Conservation (phyloP, 2,797 vertebrate species). For the Siniperca scherzeri region DNA sequence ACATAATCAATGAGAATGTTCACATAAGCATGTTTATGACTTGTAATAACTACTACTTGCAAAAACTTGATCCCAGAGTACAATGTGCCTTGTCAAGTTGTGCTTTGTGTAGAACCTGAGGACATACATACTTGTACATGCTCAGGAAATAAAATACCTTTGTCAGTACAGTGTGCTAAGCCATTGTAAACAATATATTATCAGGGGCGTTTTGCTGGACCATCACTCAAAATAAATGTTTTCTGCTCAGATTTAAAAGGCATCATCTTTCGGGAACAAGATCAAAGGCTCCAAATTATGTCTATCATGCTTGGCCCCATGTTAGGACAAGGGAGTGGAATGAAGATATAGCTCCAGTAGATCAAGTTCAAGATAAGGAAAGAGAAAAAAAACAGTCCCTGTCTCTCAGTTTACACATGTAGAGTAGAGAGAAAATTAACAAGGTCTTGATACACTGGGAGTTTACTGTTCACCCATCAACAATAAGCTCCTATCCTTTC, state of each 20-base stretch:
- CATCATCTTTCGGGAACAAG: constrained; percentile 35
- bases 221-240: constrained; percentile 48
- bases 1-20: constrained; percentile 70
- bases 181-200: constrained; percentile 30
- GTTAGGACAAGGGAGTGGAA: constrained; percentile 60
- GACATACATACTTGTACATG: constrained; percentile 31
- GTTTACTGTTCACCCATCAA: constrained; percentile 53
- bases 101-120: constrained; percentile 23
- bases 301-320: constrained; percentile 53
- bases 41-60: constrained; percentile 50
- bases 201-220: constrained; percentile 17
- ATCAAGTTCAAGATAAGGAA: constrained; percentile 65
- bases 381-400: not conserved
- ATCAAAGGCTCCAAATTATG: constrained; percentile 59
- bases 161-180: constrained; percentile 8
- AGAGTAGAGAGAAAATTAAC: constrained; percentile 32
- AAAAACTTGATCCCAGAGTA: constrained; percentile 26
- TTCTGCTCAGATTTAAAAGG: constrained; percentile 51
- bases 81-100: constrained; percentile 26
- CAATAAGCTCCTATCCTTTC: constrained; percentile 63
- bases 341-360: constrained; percentile 59
- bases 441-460: constrained; percentile 27
- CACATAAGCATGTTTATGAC: constrained; percentile 52
- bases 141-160: constrained; percentile 4
- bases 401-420: constrained; percentile 42